Conservation (phyloP, 1,140 invertebrate genomes). For the Camponotus pennsylvanicus region DNA sequence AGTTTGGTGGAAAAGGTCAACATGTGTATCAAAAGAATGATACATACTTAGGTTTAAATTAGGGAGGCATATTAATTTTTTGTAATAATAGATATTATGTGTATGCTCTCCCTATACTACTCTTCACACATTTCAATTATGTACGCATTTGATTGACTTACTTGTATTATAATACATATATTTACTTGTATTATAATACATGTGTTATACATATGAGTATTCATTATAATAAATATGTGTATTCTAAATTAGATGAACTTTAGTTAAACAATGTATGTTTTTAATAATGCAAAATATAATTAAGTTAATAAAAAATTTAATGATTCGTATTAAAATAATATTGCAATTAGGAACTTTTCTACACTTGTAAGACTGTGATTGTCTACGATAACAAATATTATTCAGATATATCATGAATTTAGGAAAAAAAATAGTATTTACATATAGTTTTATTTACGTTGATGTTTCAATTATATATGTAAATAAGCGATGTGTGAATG, state of each 20-base stretch:
- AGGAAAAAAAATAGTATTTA: conserved; percentile 57
- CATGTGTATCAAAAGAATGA: conserved; percentile 21
- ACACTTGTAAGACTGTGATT: conserved; percentile 71
- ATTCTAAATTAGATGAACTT: conserved; percentile 64
- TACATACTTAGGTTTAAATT: conserved; percentile 31
- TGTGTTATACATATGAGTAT: conserved; percentile 45
- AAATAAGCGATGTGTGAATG: conserved; percentile 72
- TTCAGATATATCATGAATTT: conserved; percentile 65
- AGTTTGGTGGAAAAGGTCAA: conserved; percentile 75
- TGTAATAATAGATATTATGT: conserved; percentile 39
- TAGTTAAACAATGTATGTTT: conserved; percentile 56
- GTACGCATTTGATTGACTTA: conserved; percentile 51
- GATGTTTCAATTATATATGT: conserved; percentile 68
- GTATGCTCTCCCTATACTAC: background rate
- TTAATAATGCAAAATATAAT: conserved; percentile 50
- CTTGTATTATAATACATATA: conserved; percentile 47
- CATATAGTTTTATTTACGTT: conserved; percentile 69
- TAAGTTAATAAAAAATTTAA: conserved; percentile 50
- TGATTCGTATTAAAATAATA: conserved; percentile 35
- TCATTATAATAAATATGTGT: conserved; percentile 62
- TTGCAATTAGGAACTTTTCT: conserved; percentile 65
- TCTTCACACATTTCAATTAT: conserved; percentile 40
- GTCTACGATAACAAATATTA: conserved; percentile 66
- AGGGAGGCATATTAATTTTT: conserved; percentile 40
- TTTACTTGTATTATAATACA: conserved; percentile 2